Percentiles rank a stretch among this genome's conserved stretches.
Conservation (phyloP, 2,888 invertebrate species). For the Elysia crispata region DNA sequence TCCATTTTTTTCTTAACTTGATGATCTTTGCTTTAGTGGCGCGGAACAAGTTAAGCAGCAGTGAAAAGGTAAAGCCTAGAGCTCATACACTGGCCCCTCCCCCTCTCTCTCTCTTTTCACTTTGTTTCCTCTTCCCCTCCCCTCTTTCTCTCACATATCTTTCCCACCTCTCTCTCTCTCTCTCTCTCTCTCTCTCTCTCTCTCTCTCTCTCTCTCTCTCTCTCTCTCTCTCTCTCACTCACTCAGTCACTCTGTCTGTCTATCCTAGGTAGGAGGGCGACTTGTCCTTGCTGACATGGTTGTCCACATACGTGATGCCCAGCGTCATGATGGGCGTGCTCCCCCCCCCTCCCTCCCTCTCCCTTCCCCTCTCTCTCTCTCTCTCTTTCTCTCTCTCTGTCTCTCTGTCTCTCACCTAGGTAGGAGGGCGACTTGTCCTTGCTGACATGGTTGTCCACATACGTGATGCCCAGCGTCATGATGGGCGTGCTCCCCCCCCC, state of each 20-base stretch:
- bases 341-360: neutral
- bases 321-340: slow-evolving; percentile 79
- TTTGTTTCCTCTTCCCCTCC: too few relatives aligned
- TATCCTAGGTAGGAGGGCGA: too few relatives aligned
- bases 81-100: too few relatives aligned
- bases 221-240: too few relatives aligned
- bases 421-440: slow-evolving; percentile 95
- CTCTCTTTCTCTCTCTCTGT: neutral
- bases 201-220: neutral
- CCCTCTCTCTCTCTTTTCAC: too few relatives aligned
- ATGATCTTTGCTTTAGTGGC: too few relatives aligned
- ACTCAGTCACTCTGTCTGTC: too few relatives aligned
- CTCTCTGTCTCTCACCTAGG: slow-evolving; percentile 84
- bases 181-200: neutral
- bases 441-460: slow-evolving; percentile 95
- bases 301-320: neutral
- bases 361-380: neutral
- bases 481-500: slow-evolving; percentile 96
- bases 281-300: too few relatives aligned
- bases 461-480: slow-evolving; percentile 90
- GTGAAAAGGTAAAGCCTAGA: too few relatives aligned
- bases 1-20: too few relatives aligned
- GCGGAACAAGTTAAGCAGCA: too few relatives aligned
- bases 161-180: neutral
- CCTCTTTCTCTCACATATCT: too few relatives aligned